Conservation (phyloP, 2,113 vertebrate genomes). For the Tricholaema leucomelas region DNA sequence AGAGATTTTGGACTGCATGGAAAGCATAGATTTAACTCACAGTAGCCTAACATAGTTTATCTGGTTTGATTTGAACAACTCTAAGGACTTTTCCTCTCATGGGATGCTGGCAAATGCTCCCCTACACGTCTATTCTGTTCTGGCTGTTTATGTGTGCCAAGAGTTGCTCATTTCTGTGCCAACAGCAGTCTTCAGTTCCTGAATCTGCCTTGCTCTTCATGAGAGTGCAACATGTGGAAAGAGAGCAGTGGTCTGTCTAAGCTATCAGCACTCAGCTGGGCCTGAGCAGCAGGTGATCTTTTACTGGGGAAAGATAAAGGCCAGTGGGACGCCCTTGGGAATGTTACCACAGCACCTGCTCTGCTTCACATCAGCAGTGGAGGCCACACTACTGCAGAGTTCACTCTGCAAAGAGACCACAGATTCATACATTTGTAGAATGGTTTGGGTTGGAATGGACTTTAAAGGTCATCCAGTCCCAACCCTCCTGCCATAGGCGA, state of each 20-base stretch:
- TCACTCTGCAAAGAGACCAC: neutral
- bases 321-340: neutral
- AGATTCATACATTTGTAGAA: neutral
- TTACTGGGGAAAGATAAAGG: neutral
- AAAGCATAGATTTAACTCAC: neutral
- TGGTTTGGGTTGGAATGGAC: too few species aligned
- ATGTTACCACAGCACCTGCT: neutral
- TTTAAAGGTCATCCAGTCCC: too few species aligned
- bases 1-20: neutral
- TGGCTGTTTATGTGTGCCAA: neutral
- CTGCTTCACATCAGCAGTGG: neutral
- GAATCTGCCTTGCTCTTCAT: neutral
- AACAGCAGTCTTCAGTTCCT: neutral
- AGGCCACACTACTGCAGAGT: neutral
- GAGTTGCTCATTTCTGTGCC: neutral
- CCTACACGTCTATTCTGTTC: neutral
- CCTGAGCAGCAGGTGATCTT: neutral
- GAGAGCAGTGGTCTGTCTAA: neutral
- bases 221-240: neutral
- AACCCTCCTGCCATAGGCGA: too few species aligned
- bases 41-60: neutral
- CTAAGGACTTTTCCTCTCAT: neutral
- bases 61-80: neutral
- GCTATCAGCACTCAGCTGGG: neutral
- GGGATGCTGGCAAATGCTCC: neutral